Percentiles rank a stretch among this genome's conserved stretches.
Evolutionary conservation across 2,113 vertebrate genomes (phyloP).

Genomic region (Carassius gibelio): DNA sequence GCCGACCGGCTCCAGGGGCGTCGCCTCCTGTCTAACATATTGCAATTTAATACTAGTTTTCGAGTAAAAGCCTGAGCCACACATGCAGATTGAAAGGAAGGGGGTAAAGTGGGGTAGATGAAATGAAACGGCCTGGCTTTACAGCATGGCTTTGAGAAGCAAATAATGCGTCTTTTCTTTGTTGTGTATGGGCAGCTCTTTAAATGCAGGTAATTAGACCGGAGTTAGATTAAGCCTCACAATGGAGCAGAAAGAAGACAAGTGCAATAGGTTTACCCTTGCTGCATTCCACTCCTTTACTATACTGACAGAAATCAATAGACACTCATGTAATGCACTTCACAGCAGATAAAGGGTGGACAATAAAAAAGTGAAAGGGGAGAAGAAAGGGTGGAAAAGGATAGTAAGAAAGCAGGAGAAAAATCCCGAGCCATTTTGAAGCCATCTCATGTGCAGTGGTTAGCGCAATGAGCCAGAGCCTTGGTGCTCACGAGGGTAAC

Average conservation of each 20-base stretch:
- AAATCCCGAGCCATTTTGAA: neutral
- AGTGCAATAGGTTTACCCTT: conserved; percentile 67
- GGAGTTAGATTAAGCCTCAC: conserved; percentile 57
- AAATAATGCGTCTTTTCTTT: conserved; percentile 30
- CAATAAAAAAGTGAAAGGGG: conserved; percentile 35
- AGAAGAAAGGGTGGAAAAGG: neutral
- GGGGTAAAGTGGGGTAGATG: neutral
- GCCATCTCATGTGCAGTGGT: neutral
- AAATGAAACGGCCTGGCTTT: neutral
- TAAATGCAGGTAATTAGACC: conserved; percentile 65
- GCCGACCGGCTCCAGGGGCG: conserved; percentile 54
- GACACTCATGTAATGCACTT: conserved; percentile 70
- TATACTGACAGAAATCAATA: conserved; percentile 73
- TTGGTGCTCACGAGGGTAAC: neutral
- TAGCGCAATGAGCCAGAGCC: neutral
- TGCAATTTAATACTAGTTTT: conserved; percentile 64
- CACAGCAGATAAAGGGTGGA: conserved; percentile 62
- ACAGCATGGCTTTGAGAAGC: neutral
- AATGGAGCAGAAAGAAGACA: conserved; percentile 58
- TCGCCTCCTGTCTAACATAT: conserved; percentile 39
- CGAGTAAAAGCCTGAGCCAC: neutral
- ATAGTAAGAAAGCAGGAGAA: neutral
- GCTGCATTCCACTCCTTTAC: conserved; percentile 61
- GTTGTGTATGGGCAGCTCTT: conserved; percentile 57
- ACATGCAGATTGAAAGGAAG: neutral